Evolutionary conservation across 2,797 vertebrate genomes (phyloP), one percentile per base, ranked within the genome.

Genomic region (Sus cebifrons): DNA sequence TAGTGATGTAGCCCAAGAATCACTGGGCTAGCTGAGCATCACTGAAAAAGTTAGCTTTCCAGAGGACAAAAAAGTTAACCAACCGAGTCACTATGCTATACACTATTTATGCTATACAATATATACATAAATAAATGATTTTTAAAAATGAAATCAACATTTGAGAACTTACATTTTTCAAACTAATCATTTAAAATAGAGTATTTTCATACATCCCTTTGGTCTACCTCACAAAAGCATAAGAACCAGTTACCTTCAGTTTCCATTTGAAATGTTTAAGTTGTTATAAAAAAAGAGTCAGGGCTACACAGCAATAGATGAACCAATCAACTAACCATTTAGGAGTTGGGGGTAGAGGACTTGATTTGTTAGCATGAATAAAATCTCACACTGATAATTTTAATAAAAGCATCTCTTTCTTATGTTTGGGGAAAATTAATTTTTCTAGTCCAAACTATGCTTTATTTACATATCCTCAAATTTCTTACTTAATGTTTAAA

Each of bases 121-220:
- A 36, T 36, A 36, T 36, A 36, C 36, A 36, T 36, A 36, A 36
- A 36, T 36, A 36, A 36, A 36, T 36, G 36, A 36, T 36, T 36
- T 36, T 36, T 4, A 36, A 36, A 36, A 36, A 36, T 36, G 36
- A 71, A 74, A 75, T 4, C 36, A 44, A 40, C 14, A 25, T 60
- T 68, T 56, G n/a, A 3, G 12, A 87, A 36, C 94, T 49, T 82
- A 0, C 32, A 18, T 78, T 79, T 62, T 85, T 95, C 4, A 71
- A 36, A 60, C 81, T 15, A 71, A 12, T 56, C 67, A 75, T 75
- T 97, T 83, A 83, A 96, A 93, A 92, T 68, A 20, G 6, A 74
- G 85, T 87, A 49, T 64, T 29, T 60, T 70, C 18, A 82, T 32
- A 29, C 23, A 32, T 44, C 13, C 44, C 18, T 73, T 86, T 54